Percentiles rank a stretch among this genome's conserved stretches.
Conservation (phyloP, 2,797 vertebrate genomes). For the Onychomys leucogaster region DNA sequence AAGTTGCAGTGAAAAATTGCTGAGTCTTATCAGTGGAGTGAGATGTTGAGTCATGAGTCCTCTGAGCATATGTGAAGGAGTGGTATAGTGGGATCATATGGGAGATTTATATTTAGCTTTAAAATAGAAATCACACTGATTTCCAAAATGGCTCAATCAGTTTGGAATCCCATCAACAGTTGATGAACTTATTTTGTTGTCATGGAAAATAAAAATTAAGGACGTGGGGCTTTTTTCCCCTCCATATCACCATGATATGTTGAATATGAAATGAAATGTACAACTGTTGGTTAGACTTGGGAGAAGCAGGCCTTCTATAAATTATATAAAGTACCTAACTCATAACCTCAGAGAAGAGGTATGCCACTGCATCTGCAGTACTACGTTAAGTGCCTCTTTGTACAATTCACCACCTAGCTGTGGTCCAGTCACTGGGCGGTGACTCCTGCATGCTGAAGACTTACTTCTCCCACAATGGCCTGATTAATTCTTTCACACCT, state of each 20-base stretch:
- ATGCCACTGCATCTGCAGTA: neutral
- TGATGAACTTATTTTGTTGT: neutral
- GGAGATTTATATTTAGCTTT: neutral
- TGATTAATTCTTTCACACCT: neutral
- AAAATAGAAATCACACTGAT: neutral
- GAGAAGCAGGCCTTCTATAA: neutral
- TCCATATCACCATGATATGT: neutral
- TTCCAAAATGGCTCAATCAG: neutral
- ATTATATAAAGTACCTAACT: neutral
- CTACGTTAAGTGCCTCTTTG: neutral
- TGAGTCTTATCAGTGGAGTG: neutral
- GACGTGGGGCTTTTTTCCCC: neutral
- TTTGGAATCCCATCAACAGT: neutral
- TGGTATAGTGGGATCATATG: too few species aligned
- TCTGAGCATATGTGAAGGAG: neutral
- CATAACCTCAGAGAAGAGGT: neutral
- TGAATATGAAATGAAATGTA: neutral
- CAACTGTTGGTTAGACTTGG: neutral
- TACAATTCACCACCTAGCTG: neutral
- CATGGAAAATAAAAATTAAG: neutral
- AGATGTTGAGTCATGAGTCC: neutral
- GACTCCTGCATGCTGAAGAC: neutral
- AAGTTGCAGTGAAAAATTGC: neutral
- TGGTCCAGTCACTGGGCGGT: neutral
- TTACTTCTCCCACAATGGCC: neutral